Evolutionary conservation across 2,113 vertebrate genomes (phyloP).

Genomic region (Dendrocopos noguchii): DNA sequence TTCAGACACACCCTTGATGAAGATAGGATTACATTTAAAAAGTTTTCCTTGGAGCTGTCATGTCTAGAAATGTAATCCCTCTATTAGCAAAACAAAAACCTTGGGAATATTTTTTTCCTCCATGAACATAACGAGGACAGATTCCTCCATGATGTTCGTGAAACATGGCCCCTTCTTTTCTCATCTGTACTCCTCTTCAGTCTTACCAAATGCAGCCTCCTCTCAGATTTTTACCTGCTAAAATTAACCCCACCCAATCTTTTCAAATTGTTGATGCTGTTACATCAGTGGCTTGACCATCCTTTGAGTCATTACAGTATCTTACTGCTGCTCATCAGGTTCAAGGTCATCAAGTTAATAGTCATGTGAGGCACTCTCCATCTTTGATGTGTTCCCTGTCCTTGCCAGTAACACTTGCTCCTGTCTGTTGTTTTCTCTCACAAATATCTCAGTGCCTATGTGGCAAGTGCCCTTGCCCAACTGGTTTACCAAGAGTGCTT

Average conservation of each 20-base stretch:
- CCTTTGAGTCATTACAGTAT: conserved; percentile 33
- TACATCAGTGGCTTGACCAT: conserved; percentile 35
- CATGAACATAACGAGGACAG: neutral
- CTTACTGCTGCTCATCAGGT: neutral
- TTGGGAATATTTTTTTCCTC: neutral
- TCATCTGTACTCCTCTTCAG: neutral
- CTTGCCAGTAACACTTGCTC: neutral
- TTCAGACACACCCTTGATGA: neutral
- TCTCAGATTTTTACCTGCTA: neutral
- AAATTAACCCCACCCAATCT: conserved; percentile 8
- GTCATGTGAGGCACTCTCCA: neutral
- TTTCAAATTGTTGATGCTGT: neutral
- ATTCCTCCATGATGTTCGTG: neutral
- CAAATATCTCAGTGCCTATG: neutral
- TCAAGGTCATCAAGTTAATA: conserved; percentile 23
- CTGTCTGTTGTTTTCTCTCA: neutral
- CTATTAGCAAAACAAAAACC: neutral
- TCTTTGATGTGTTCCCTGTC: neutral
- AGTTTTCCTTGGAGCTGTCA: neutral
- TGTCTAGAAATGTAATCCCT: neutral
- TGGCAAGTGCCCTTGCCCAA: neutral
- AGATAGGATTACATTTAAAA: neutral
- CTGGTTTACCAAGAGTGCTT: conserved; percentile 23
- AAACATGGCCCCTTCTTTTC: neutral
- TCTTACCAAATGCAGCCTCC: neutral